A percentile compares a stretch with the other conserved stretches of the same genome.
Evolutionary conservation across 2,113 vertebrate genomes (phyloP).

Genomic region (Ochotona curzoniae): DNA sequence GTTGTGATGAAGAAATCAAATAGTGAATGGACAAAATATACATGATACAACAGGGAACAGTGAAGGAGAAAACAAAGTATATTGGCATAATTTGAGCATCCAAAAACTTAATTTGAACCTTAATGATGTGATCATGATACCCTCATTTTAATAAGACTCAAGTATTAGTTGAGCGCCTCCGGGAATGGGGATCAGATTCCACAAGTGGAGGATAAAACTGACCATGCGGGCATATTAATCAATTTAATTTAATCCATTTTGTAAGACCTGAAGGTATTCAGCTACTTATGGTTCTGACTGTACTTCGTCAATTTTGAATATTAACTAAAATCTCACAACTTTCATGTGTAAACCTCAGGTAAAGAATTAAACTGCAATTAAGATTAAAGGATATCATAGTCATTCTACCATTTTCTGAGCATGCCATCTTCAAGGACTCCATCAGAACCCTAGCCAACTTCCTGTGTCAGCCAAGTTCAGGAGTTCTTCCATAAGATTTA

Average conservation of each 20-base stretch:
- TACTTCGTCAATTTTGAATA: not conserved
- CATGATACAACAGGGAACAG: not conserved
- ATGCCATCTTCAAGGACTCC: not conserved
- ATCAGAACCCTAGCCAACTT: not conserved
- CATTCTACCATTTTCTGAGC: not conserved
- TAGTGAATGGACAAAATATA: not conserved
- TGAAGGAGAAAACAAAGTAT: not conserved
- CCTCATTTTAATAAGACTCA: not conserved
- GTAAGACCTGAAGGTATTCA: not conserved
- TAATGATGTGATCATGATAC: not conserved
- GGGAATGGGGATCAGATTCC: not conserved
- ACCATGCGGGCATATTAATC: not conserved
- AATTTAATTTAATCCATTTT: not conserved
- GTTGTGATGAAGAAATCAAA: not conserved
- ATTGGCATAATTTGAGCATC: not conserved
- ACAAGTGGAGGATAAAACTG: not conserved
- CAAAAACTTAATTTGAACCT: not conserved
- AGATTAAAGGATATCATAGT: not conserved
- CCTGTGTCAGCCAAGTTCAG: not conserved
- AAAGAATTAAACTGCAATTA: constrained; percentile 27
- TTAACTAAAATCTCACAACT: constrained; percentile 10
- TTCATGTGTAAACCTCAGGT: not conserved
- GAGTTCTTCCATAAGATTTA: not conserved
- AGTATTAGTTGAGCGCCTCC: not conserved
- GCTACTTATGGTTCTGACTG: not conserved